A percentile compares a stretch with the other conserved stretches of the same genome.
Conservation (phyloP, 2,888 invertebrate species). For the Ormyrus thymus region DNA sequence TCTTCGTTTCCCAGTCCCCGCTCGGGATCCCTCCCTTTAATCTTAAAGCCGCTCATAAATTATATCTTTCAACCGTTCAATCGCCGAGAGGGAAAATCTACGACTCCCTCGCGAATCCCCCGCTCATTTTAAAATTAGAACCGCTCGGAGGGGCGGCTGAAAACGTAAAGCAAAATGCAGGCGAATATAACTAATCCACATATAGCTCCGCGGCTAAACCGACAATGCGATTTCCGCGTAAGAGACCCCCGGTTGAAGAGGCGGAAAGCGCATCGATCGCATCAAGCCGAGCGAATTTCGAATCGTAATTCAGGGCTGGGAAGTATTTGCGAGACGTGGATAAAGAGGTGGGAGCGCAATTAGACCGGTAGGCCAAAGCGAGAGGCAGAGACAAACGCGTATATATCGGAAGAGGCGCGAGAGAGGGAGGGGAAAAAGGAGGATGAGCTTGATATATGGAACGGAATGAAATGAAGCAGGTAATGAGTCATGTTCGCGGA, state of each 20-base stretch:
- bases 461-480: constrained; percentile 8
- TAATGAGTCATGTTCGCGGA: constrained; percentile 3
- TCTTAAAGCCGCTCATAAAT: not conserved
- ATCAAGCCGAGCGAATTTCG: constrained; percentile 45
- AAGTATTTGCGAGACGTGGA: constrained; percentile 26
- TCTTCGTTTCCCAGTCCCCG: no score
- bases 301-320: constrained; percentile 42
- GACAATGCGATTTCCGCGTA: no score
- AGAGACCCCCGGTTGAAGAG: no score
- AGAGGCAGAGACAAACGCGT: not conserved
- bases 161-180: no score
- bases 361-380: constrained; percentile 11
- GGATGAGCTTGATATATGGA: not conserved
- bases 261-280: constrained; percentile 12
- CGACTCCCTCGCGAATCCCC: not conserved
- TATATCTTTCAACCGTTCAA: not conserved
- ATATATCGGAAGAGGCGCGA: not conserved
- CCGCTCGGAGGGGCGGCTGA: no score
- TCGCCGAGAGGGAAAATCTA: not conserved
- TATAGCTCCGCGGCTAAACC: no score
- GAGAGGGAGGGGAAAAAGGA: not conserved
- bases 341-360: not conserved
- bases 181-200: constrained; percentile 24
- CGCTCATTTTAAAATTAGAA: constrained; percentile 16
- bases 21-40: no score